Conservation (phyloP, 2,797 vertebrate species). For the Natrix natrix region DNA sequence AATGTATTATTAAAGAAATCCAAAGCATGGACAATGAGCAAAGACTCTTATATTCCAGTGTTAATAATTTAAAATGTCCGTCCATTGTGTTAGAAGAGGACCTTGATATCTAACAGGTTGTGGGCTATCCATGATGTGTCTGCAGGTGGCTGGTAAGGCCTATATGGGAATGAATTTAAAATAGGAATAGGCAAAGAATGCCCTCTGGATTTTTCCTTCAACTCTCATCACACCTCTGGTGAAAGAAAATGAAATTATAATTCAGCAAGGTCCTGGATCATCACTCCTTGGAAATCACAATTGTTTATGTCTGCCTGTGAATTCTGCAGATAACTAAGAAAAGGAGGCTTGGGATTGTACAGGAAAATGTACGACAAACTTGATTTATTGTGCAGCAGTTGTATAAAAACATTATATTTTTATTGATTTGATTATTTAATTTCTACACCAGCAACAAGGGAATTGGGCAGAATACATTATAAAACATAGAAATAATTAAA, state of each 20-base stretch:
- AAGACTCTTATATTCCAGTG: not conserved
- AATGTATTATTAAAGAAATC: not conserved
- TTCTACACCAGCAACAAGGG: not conserved
- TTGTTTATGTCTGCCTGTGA: not conserved
- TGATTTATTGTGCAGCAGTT: not conserved
- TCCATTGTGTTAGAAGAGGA: no score
- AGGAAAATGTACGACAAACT: not conserved
- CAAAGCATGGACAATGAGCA: not conserved
- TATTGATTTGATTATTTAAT: not conserved
- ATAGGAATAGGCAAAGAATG: not conserved
- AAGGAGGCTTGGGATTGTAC: not conserved
- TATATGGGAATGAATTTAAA: not conserved
- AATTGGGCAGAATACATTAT: not conserved
- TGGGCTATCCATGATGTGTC: no score
- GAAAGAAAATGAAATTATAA: not conserved
- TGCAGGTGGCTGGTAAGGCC: no score
- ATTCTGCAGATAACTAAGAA: not conserved
- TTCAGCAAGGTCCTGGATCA: not conserved
- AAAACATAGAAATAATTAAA: not conserved
- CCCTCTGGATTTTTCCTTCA: not conserved
- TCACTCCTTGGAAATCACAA: not conserved
- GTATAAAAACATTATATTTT: not conserved
- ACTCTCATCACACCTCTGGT: not conserved
- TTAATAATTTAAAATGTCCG: not conserved
- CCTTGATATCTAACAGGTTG: no score